Conservation (phyloP, 2,113 vertebrate genomes). For the Anser cygnoides region DNA sequence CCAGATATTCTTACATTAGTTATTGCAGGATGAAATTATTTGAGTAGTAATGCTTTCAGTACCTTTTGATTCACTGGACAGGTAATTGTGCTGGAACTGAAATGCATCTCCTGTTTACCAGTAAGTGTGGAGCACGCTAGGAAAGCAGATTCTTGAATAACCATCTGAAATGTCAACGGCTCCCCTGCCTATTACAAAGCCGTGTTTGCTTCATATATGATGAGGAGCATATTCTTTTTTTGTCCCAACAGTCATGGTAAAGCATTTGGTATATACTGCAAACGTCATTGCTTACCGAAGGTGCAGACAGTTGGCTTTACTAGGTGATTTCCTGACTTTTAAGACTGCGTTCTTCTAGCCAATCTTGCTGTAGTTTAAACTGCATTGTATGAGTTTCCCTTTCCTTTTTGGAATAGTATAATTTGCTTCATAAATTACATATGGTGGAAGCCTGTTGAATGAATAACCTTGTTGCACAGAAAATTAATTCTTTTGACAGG, state of each 20-base stretch:
- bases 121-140: not conserved
- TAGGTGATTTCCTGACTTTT: slow-evolving; percentile 76
- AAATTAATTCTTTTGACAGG: slow-evolving; percentile 84
- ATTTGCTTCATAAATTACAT: slow-evolving; percentile 82
- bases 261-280: slow-evolving; percentile 52
- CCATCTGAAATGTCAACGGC: not conserved
- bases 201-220: not conserved
- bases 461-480: slow-evolving; percentile 81
- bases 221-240: slow-evolving; percentile 31
- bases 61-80: slow-evolving; percentile 49
- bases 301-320: slow-evolving; percentile 70
- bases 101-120: slow-evolving; percentile 14
- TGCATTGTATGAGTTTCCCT: slow-evolving; percentile 71
- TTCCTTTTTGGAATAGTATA: slow-evolving; percentile 75
- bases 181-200: not conserved
- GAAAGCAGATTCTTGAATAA: not conserved
- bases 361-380: slow-evolving; percentile 70
- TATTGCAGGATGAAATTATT: slow-evolving; percentile 5
- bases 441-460: slow-evolving; percentile 79
- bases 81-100: slow-evolving; percentile 43
- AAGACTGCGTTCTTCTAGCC: slow-evolving; percentile 71
- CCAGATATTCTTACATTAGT: not conserved
- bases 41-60: slow-evolving; percentile 14
- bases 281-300: slow-evolving; percentile 50
- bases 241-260: slow-evolving; percentile 30